phyloP scores from a whole-genome alignment of 2,113 vertebrate species.

The Zosterops borbonicus region DNA sequence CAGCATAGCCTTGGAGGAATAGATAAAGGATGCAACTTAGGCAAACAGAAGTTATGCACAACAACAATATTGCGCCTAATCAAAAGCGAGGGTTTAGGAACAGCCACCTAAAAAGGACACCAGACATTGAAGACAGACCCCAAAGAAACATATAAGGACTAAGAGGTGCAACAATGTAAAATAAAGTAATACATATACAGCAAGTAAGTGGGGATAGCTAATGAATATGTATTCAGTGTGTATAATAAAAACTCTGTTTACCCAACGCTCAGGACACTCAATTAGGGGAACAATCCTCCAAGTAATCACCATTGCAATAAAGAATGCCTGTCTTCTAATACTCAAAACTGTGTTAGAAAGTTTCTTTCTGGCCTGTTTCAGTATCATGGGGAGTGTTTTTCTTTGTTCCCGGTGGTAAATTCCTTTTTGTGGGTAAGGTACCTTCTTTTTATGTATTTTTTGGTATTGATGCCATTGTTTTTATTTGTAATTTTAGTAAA shows the following conservation, averaged over 20 bases:
- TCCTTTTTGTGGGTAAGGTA: neutral
- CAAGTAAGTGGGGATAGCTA: neutral
- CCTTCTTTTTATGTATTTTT: neutral
- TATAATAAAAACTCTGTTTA: neutral
- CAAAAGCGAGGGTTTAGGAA: neutral
- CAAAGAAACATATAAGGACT: neutral
- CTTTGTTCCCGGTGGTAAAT: neutral
- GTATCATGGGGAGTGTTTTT: neutral
- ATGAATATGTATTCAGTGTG: neutral
- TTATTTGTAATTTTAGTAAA: neutral
- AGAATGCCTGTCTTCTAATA: neutral
- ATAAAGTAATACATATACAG: neutral
- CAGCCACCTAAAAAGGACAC: neutral
- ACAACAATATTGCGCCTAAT: neutral
- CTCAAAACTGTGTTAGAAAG: neutral
- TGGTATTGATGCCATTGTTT: neutral
- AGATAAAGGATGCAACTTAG: neutral
- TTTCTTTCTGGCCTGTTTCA: neutral
- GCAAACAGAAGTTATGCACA: neutral
- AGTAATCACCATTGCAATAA: neutral
- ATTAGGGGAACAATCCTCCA: neutral
- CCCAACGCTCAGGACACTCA: neutral
- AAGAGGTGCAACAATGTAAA: neutral
- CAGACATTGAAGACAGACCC: no score
- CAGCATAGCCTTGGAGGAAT: neutral